These are phyloP conservation scores for Chondrilla cf. caribensis DNA, from an alignment of 37 sponge, comb jelly and placozoan species.

Conservation along the genomic window DNA sequence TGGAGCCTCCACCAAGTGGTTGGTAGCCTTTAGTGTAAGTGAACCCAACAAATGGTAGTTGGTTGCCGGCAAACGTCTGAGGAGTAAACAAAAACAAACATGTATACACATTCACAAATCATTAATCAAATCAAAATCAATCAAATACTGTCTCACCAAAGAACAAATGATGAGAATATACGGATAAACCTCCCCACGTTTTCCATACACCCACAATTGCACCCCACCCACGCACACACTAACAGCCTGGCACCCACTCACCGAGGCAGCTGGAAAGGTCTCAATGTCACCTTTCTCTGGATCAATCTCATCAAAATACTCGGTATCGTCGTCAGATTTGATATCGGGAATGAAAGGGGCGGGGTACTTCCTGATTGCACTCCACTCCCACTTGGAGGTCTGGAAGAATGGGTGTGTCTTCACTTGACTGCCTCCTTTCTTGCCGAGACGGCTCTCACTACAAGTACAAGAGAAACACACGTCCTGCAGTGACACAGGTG, in stretches of 20 bases:
- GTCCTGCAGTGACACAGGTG: background rate
- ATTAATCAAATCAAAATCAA: no score
- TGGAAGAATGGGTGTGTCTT: constrained; percentile 78
- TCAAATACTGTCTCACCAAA: no score
- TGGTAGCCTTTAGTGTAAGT: constrained; percentile 71
- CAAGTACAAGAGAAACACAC: background rate
- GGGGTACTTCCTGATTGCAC: constrained; percentile 56
- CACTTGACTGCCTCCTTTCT: constrained; percentile 59
- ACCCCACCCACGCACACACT: no score
- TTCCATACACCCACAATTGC: no score
- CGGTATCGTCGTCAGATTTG: constrained; percentile 83
- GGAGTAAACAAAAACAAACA: background rate
- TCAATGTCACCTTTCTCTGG: constrained; percentile 63
- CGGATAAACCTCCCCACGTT: no score
- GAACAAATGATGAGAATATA: no score
- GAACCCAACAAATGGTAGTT: constrained; percentile 96
- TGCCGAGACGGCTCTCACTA: constrained; percentile 73
- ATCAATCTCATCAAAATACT: constrained; percentile 88
- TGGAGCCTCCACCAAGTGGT: background rate
- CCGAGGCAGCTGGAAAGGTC: constrained; percentile 70
- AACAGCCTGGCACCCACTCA: no score
- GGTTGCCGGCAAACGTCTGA: constrained; percentile 91
- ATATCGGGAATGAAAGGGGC: constrained; percentile 87
- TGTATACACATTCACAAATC: no score
- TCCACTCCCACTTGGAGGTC: constrained; percentile 79